phyloP scores from a whole-genome alignment of 2,113 vertebrate species.

The Morone chrysops region DNA sequence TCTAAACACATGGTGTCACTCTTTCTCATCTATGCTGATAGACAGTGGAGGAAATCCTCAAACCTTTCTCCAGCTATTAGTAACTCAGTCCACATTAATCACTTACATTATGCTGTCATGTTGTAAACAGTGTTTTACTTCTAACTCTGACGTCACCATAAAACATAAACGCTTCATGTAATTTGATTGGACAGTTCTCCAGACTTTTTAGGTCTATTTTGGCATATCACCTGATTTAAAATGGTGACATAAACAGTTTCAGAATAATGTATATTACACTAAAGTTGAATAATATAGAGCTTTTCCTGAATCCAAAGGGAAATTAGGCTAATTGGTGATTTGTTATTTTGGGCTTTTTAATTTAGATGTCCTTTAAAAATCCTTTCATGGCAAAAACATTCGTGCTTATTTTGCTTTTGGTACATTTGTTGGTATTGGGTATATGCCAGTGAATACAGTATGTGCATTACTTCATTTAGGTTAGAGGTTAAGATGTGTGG shows the following conservation, averaged over 20 bases:
- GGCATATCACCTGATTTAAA: neutral
- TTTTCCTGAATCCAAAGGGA: neutral
- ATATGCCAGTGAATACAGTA: neutral
- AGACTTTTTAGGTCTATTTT: neutral
- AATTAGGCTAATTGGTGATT: neutral
- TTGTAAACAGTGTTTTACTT: conserved; percentile 18
- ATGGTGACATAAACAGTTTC: neutral
- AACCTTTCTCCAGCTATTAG: neutral
- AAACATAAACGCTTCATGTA: neutral
- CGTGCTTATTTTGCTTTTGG: neutral
- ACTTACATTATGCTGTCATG: conserved; percentile 10
- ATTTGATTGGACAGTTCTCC: conserved; percentile 1
- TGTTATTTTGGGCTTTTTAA: neutral
- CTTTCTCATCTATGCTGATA: conserved; percentile 48
- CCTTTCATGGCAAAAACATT: neutral
- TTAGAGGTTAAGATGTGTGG: neutral
- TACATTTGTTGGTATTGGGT: neutral
- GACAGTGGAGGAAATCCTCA: neutral
- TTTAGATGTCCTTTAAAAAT: neutral
- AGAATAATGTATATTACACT: neutral
- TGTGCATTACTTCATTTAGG: neutral
- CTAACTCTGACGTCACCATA: neutral
- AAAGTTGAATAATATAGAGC: neutral
- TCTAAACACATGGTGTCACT: conserved; percentile 78
- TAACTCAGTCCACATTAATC: conserved; percentile 17